Evolutionary conservation across 2,797 vertebrate species (phyloP), one percentile per base, ranked within the genome.

Genomic region (Fistularia commersonii): DNA sequence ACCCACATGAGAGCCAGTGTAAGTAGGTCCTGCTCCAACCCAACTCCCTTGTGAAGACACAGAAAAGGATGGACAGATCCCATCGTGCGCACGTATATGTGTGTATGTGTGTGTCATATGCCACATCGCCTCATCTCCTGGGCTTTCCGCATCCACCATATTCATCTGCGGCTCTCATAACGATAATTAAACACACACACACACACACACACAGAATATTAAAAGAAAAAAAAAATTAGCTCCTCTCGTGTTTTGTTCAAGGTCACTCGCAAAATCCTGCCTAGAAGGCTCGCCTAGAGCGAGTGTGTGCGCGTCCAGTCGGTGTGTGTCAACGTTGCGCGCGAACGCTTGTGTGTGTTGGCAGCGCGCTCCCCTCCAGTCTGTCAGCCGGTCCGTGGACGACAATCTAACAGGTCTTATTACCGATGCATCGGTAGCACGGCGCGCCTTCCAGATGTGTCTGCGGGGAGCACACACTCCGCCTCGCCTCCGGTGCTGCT

Each of bases 91-190:
- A 33, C 73, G 76, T 64, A 44, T 55, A 46, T 51, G 52, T 38
- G 64, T 66, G 64, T 6, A 38, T 45, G 54, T 64, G 69, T 70
- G 71, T 76, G 69, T 60, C 72, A 45, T 72, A 51, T 10, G 48
- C 35, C 54, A 76, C 54, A 76, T 72, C 64, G 58, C 45, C n/a
- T 56, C 53, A 61, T 82, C 81, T 81, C 77, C 45, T 59, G 76
- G 79, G 82, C 58, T 80, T 83, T 77, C 58, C 39, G 48, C 67
- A 52, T 58, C 74, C 63, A 68, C 73, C 70, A 77, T 70, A 74
- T 83, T 85, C 79, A 80, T 83, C 80, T 73, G 77, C 38, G 75
- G 77, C 70, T 50, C 70, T 81, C 70, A 77, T 76, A 82, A 75
- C 65, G 68, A 83, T 79, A 76, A 81, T 79, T 72, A 62, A 53